phyloP scores from a whole-genome alignment of 2,797 vertebrate genomes.

The Lithobates pipiens region DNA sequence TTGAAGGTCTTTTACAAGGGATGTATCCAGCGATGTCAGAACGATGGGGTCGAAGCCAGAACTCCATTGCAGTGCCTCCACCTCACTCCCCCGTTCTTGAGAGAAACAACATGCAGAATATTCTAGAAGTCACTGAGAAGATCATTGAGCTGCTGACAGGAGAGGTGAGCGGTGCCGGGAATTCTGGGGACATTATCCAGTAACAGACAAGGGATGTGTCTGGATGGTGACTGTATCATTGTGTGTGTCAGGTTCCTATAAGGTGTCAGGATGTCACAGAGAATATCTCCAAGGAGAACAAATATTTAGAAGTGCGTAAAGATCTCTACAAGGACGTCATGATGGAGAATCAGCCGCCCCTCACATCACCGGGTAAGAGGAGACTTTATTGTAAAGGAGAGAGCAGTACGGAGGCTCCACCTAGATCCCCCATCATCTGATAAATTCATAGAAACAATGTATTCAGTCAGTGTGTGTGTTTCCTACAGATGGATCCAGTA shows the following conservation, averaged over 20 bases:
- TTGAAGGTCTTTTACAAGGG: background rate
- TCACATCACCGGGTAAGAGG: too few species aligned
- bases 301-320: background rate
- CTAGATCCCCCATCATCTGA: too few species aligned
- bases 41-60: background rate
- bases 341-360: background rate
- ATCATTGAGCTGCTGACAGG: background rate
- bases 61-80: background rate
- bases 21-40: background rate
- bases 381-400: too few species aligned
- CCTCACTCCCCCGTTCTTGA: background rate
- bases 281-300: background rate
- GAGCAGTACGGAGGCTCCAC: too few species aligned
- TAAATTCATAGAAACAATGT: too few species aligned
- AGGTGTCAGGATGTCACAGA: background rate
- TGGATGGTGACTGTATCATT: too few species aligned
- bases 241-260: background rate
- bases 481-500: too few species aligned
- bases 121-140: background rate
- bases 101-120: background rate
- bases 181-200: too few species aligned
- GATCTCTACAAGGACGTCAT: background rate
- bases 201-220: too few species aligned
- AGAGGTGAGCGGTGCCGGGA: too few species aligned
- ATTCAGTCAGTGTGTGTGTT: too few species aligned